These are phyloP conservation scores for Meles meles DNA, from an alignment of 2,113 vertebrate species.

Conservation along the genomic window DNA sequence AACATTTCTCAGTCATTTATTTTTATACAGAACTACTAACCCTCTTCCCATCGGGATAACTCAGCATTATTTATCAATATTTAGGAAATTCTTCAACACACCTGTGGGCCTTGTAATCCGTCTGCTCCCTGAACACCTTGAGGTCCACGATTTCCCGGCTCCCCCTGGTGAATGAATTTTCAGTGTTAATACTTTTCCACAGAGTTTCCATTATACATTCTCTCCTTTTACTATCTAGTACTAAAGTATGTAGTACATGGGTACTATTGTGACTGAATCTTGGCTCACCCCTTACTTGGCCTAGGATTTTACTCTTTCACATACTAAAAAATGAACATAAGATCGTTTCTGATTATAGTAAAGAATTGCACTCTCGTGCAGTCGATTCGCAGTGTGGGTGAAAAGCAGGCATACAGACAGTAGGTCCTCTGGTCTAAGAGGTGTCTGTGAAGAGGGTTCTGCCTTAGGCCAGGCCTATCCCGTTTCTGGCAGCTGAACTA, in stretches of 20 bases:
- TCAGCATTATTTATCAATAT: background rate
- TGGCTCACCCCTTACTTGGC: background rate
- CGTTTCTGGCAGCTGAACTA: background rate
- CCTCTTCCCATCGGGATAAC: background rate
- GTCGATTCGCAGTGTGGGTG: background rate
- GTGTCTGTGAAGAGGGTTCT: background rate
- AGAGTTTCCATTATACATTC: background rate
- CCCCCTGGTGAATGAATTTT: slow-evolving; percentile 33
- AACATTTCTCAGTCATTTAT: background rate
- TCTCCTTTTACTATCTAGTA: background rate
- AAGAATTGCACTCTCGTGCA: background rate
- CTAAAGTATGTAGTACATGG: background rate
- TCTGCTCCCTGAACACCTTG: slow-evolving; percentile 29
- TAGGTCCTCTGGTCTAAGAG: background rate
- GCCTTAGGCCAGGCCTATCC: background rate
- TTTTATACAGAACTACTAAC: background rate
- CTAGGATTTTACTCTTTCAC: background rate
- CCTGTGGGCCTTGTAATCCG: slow-evolving; percentile 71
- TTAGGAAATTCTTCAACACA: slow-evolving; percentile 22
- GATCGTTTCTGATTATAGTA: background rate
- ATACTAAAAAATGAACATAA: background rate
- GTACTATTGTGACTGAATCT: background rate
- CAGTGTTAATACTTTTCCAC: background rate
- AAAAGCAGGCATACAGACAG: background rate
- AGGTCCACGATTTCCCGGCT: slow-evolving; percentile 29